Conservation (phyloP, 2,888 invertebrate species). For the Nemotelus nigrinus region DNA sequence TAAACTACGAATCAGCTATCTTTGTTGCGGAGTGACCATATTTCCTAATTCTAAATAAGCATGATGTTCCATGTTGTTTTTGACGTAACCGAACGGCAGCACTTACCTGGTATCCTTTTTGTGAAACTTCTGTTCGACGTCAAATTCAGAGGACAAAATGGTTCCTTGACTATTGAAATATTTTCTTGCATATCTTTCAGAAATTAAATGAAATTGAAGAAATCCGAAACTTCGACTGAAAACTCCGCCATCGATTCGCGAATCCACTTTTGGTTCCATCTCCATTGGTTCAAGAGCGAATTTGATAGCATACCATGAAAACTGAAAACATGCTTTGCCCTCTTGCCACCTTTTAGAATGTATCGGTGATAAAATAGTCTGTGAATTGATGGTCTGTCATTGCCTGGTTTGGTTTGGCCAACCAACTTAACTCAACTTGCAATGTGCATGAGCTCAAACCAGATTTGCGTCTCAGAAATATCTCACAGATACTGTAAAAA, state of each 20-base stretch:
- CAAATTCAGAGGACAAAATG: constrained; percentile 17
- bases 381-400: constrained; percentile 31
- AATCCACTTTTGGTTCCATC: not conserved
- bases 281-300: not conserved
- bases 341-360: not conserved
- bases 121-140: too few relatives aligned
- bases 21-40: too few relatives aligned
- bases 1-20: too few relatives aligned
- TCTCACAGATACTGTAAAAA: not conserved
- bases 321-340: not conserved
- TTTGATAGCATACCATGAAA: not conserved
- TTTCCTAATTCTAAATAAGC: too few relatives aligned
- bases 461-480: not conserved
- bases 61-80: too few relatives aligned
- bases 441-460: not conserved
- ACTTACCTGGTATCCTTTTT: too few relatives aligned
- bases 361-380: constrained; percentile 19
- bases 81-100: too few relatives aligned
- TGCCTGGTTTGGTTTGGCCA: not conserved
- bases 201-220: not conserved
- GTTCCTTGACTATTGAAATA: constrained; percentile 26
- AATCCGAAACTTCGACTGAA: not conserved
- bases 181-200: constrained; percentile 22
- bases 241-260: not conserved
- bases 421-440: too few relatives aligned